Evolutionary conservation across 1,140 invertebrate genomes (phyloP), one percentile per base, ranked within the genome.

Genomic region (Elysia chlorotica): DNA sequence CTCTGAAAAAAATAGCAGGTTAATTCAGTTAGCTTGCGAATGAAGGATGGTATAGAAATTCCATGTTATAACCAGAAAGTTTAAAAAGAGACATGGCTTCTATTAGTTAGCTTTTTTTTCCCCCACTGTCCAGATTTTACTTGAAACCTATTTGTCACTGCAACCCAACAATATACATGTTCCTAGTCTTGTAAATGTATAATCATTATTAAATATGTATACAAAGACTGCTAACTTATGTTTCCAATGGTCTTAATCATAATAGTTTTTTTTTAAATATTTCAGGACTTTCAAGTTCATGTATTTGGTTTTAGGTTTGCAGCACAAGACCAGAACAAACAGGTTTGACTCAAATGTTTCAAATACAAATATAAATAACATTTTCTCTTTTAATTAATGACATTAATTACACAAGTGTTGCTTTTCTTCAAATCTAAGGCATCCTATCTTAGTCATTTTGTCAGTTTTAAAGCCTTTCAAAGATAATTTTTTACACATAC

Each of bases 301-400:
- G 92, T 92, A 54, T 96, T 96, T 87, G 94, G 93, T 74, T 97
- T 98, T 87, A 95, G 95, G 88, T 93, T 93, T 87, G 92, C 93
- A 0, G 91, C 92, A 17, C 89, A 92, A 65, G 93, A 93, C 71
- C 91, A 93, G 81, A 94, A 92, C 4, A 92, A 93, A 77, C 91
- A 90, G 77, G 91, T 96, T n/a, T n/a, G n/a, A n/a, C n/a, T n/a
- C n/a, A n/a, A n/a, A n/a, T n/a, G n/a, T n/a, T n/a, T n/a, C n/a
- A n/a, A n/a, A n/a, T n/a, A n/a, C n/a, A n/a, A n/a, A n/a, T n/a
- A n/a, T n/a, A n/a, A n/a, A n/a, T n/a, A n/a, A n/a, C n/a, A n/a
- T n/a, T n/a, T n/a, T n/a, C n/a, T n/a, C n/a, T n/a, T n/a, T n/a
- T n/a, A n/a, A n/a, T n/a, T n/a, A n/a, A n/a, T n/a, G n/a, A n/a